Evolutionary conservation across 2,888 invertebrate species (phyloP), one percentile per base, ranked within the genome.

Genomic region (Adelphocoris suturalis): DNA sequence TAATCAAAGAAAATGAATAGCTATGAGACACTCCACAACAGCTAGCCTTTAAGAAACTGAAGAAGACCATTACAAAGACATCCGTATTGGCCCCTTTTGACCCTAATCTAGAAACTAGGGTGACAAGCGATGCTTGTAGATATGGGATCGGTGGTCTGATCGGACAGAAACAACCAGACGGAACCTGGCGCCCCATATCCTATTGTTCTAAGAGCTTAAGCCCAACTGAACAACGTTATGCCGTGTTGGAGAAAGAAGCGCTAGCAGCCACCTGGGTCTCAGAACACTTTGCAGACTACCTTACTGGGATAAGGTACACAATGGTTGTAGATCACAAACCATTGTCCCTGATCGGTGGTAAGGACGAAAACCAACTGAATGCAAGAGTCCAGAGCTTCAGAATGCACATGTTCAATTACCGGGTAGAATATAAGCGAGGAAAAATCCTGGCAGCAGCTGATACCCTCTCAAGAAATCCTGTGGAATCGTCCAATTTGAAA

Each of bases 21-120:
- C 23, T 55, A n/a, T 91, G 91, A 90, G 68, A 80, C n/a, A 16
- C 28, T 0, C 57, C 55, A 27, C 90, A 91, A 57, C 86, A 90
- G 75, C 23, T 28, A 75, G 86, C 90, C 14, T 91, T 91, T 23
- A 61, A 90, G 7, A 82, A 89, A n/a, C 27, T 91, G 46, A 91
- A 91, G 47, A 16, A 82, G 52, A 46, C 52, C 19, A 27, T 91
- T 11, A 52, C 57, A 12, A 61, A 47, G 0, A n/a, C 86, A 5
- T 90, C 85, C 11, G 28, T 84, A 9, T 23, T 90, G 28, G 90
- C 90, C 12, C 13, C n/a, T 0, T 90, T 23, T 52, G 86, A 90
- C 19, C 85, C 85, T 0, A 78, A 76, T 13, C 23, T 90, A 27
- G 76, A 75, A n/a, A 90, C 76, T 5, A 16, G 90, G 23, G 84